Percentiles rank a stretch among this genome's conserved stretches.
These are phyloP conservation scores for Rhyacichthys aspro DNA, from an alignment of 2,797 vertebrate genomes.

Conservation along the genomic window DNA sequence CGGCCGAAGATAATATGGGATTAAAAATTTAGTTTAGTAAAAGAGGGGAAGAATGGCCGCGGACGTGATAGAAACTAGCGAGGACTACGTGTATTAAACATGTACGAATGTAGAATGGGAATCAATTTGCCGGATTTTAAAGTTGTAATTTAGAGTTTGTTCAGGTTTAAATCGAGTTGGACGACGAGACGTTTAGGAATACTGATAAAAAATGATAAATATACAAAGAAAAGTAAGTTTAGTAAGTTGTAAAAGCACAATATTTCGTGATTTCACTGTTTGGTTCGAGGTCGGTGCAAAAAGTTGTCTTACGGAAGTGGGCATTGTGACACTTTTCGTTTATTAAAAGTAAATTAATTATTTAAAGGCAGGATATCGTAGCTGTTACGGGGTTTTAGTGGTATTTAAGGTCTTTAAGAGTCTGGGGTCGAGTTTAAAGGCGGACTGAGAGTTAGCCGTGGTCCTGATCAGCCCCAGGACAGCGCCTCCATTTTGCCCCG, in stretches of 20 bases:
- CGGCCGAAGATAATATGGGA: neutral
- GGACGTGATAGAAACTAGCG: neutral
- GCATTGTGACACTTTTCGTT: neutral
- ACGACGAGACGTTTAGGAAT: neutral
- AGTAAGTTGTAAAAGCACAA: neutral
- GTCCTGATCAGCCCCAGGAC: conserved; percentile 91
- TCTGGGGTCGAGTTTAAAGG: neutral
- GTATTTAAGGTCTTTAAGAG: neutral
- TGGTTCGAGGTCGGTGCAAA: neutral
- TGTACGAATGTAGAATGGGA: neutral
- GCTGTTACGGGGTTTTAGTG: neutral
- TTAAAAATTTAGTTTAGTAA: neutral
- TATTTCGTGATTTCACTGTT: neutral
- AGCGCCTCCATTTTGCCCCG: conserved; percentile 83
- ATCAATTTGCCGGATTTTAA: neutral
- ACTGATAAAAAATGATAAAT: neutral
- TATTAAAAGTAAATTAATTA: neutral
- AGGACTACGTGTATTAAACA: neutral
- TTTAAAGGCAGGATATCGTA: neutral
- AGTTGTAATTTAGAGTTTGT: neutral
- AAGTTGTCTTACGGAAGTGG: conserved; percentile 7
- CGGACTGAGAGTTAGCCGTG: conserved; percentile 76
- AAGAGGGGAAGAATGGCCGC: neutral
- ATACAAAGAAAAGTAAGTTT: neutral
- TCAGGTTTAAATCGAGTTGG: neutral